These are phyloP conservation scores for Cynaeus angustus DNA, from an alignment of 2,888 invertebrate genomes.

Conservation along the genomic window DNA sequence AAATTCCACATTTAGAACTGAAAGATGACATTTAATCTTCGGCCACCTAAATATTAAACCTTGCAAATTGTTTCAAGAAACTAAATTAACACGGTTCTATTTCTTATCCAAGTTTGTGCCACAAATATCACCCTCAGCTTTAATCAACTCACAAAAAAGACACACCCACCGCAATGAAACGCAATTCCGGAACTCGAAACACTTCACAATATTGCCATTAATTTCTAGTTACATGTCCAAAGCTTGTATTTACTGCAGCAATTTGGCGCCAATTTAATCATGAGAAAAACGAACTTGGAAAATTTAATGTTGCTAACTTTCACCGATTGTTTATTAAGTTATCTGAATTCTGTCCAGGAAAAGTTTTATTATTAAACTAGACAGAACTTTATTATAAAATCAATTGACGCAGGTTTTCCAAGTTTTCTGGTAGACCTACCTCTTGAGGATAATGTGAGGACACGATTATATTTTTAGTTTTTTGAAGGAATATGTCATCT, in stretches of 20 bases:
- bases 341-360: background rate
- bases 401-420: no score
- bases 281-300: constrained; percentile 5
- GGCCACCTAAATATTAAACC: background rate
- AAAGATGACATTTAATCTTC: no score
- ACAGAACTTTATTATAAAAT: background rate
- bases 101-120: constrained; percentile 15
- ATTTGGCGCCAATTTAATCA: constrained; percentile 30
- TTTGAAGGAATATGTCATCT: constrained; percentile 42
- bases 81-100: constrained; percentile 16
- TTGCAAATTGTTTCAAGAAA: constrained; percentile 22
- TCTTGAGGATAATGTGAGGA: constrained; percentile 2
- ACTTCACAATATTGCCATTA: constrained; percentile 35
- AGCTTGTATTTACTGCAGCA: constrained; percentile 22
- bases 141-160: constrained; percentile 39
- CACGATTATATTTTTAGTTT: constrained; percentile 38
- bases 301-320: background rate
- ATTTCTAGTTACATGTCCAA: constrained; percentile 29
- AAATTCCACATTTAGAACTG: no score
- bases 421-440: background rate
- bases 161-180: constrained; percentile 39
- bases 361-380: background rate
- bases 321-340: background rate
- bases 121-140: constrained; percentile 19
- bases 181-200: constrained; percentile 31